Percentiles rank a stretch among this genome's conserved stretches.
Evolutionary conservation across 2,113 vertebrate genomes (phyloP).

Genomic region (Marcusenius ussheri): DNA sequence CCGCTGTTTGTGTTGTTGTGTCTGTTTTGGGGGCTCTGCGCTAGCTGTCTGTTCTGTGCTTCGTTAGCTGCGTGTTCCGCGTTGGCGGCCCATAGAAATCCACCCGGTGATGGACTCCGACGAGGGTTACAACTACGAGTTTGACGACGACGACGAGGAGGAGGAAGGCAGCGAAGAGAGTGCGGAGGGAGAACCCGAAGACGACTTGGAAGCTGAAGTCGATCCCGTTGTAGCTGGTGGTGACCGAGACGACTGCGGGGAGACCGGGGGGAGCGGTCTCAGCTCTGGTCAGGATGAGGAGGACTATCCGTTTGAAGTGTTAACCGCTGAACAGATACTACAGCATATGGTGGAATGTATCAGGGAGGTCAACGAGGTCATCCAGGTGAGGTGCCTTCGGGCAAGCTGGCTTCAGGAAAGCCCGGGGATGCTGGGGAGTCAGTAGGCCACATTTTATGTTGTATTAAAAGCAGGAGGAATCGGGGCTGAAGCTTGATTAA

Average conservation of each 20-base stretch:
- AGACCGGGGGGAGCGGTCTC: slow-evolving; percentile 76
- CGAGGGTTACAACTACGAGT: slow-evolving; percentile 97
- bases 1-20: slow-evolving; percentile 70
- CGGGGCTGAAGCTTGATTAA: background rate
- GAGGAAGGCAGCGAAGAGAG: slow-evolving; percentile 96
- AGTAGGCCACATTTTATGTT: slow-evolving; percentile 39
- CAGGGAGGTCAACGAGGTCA: slow-evolving; percentile 98
- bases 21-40: slow-evolving; percentile 51
- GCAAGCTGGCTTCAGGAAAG: slow-evolving; percentile 45
- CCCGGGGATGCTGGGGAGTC: slow-evolving; percentile 40
- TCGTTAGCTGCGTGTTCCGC: slow-evolving; percentile 43
- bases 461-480: background rate
- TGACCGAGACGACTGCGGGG: slow-evolving; percentile 78
- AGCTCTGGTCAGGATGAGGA: slow-evolving; percentile 86
- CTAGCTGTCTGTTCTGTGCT: slow-evolving; percentile 30
- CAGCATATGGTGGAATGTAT: slow-evolving; percentile 99
- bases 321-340: slow-evolving; percentile 94
- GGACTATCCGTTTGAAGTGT: slow-evolving; percentile 94
- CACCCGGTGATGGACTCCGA: slow-evolving; percentile 84
- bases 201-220: slow-evolving; percentile 92
- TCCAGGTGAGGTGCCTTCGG: slow-evolving; percentile 76
- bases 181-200: slow-evolving; percentile 82
- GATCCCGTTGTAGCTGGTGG: slow-evolving; percentile 83
- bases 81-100: slow-evolving; percentile 33
- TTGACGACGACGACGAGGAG: slow-evolving; percentile 80